Evolutionary conservation across 1,140 invertebrate species (phyloP), one percentile per base, ranked within the genome.

Genomic region (Drosophila santomea): DNA sequence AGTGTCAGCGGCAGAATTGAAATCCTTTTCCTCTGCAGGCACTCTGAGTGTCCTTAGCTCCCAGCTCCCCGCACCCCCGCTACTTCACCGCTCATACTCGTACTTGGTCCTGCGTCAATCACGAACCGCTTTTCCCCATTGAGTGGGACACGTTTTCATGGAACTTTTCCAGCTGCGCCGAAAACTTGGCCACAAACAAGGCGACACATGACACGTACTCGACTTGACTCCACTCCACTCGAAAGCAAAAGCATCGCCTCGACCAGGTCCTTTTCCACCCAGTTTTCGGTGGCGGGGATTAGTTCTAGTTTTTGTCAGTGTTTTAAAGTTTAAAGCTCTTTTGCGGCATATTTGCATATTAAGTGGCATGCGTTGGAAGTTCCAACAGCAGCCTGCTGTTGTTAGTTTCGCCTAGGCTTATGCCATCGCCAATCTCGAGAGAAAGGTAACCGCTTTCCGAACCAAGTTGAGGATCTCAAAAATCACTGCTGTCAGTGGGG

Each of bases 251-350:
- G 36, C 58, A 25, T n/a, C 36, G 52, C 52, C 36, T 43, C 45
- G 47, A 25, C 17, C 14, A 8, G n/a, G 5, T 39, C 41, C 39
- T 20, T 4, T 48, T 11, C 15, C 20, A 4, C 45, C 5, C 45
- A 41, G 17, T 48, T 36, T 32, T 48, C 23, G 5, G 20, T 8
- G 45, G n/a, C 17, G 25, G 45, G 74, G 74, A 69, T 77, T 77
- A 77, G 68, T 68, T 77, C 61, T 77, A 57, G 62, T 78, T 78
- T 66, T 80, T 56, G 71, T 52, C 84, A 86, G 62, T 80, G 76
- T 83, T 86, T 86, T 86, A 86, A 86, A 86, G 83, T 86, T 86
- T 88, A 86, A 86, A 86, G 83, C 83, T 86, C 79, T 86, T 79
- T 88, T 88, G 79, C 68, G 83, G 79, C 83, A 86, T 60, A 86